Conservation (phyloP, 2,888 invertebrate genomes). For the Pammene fasciana region DNA sequence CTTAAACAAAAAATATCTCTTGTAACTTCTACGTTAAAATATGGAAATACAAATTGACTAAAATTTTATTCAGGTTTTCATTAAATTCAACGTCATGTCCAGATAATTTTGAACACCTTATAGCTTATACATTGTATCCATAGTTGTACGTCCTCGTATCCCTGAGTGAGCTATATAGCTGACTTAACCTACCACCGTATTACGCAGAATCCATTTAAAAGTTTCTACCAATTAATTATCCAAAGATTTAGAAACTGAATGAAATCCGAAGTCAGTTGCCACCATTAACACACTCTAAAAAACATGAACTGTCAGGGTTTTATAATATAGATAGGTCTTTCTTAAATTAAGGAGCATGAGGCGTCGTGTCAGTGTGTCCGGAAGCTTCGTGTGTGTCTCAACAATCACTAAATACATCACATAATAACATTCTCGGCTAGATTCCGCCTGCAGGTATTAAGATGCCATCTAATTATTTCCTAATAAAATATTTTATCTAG, state of each 20-base stretch:
- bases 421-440: slow-evolving; percentile 60
- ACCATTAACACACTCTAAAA: neutral
- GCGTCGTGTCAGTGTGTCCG: slow-evolving; percentile 48
- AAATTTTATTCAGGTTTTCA: too few species aligned
- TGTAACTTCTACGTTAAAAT: too few species aligned
- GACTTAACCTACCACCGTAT: neutral
- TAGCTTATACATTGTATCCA: too few species aligned
- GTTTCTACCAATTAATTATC: slow-evolving; percentile 6
- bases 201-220: neutral
- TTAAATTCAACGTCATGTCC: too few species aligned
- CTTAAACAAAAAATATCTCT: too few species aligned
- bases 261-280: neutral
- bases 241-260: slow-evolving; percentile 5
- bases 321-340: neutral
- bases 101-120: too few species aligned
- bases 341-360: neutral
- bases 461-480: slow-evolving; percentile 38
- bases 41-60: too few species aligned
- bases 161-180: neutral
- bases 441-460: slow-evolving; percentile 66
- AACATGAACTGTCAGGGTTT: neutral
- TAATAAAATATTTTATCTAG: slow-evolving; percentile 34
- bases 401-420: slow-evolving; percentile 50
- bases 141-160: too few species aligned
- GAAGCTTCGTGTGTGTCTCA: slow-evolving; percentile 74